Percentiles rank a stretch among this genome's conserved stretches.
Conservation (phyloP, 1,140 invertebrate species). For the Calosoma granatense region DNA sequence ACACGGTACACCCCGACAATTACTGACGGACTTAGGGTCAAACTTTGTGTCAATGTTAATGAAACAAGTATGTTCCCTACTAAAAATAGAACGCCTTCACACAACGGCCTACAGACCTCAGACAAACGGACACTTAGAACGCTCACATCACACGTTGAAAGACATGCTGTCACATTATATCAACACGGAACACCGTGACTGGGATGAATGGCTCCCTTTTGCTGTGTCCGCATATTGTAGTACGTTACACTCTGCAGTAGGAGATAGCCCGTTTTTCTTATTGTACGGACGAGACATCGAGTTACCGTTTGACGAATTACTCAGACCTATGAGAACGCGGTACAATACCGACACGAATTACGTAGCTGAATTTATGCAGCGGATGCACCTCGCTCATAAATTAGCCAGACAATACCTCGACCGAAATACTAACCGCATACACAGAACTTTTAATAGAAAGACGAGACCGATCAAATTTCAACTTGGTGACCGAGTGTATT, state of each 20-base stretch:
- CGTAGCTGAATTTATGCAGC: constrained; percentile 15
- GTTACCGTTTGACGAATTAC: constrained; percentile 16
- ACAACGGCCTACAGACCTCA: constrained; percentile 25
- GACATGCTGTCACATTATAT: constrained; percentile 17
- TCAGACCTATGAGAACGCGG: constrained; percentile 12
- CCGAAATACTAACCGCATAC: constrained; percentile 2
- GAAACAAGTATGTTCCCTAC: constrained; percentile 19
- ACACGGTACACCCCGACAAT: constrained; percentile 21
- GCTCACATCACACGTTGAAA: constrained; percentile 17
- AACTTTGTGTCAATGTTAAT: constrained; percentile 26
- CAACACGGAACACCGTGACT: constrained; percentile 22
- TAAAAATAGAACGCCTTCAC: constrained; percentile 25
- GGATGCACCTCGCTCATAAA: constrained; percentile 13
- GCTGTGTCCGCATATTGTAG: constrained; percentile 18
- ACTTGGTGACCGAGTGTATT: constrained; percentile 13
- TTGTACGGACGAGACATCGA: constrained; percentile 17
- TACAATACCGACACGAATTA: constrained; percentile 16
- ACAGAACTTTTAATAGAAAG: constrained; percentile 11
- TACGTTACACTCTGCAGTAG: constrained; percentile 24
- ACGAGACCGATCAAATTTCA: constrained; percentile 4
- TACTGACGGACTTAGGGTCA: constrained; percentile 26
- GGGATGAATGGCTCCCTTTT: constrained; percentile 26
- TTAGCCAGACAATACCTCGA: constrained; percentile 8
- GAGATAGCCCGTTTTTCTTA: constrained; percentile 19
- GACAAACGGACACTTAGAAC: constrained; percentile 19